Evolutionary conservation across 2,888 invertebrate species (phyloP).

Genomic region (Stenoptilia bipunctidactyla): DNA sequence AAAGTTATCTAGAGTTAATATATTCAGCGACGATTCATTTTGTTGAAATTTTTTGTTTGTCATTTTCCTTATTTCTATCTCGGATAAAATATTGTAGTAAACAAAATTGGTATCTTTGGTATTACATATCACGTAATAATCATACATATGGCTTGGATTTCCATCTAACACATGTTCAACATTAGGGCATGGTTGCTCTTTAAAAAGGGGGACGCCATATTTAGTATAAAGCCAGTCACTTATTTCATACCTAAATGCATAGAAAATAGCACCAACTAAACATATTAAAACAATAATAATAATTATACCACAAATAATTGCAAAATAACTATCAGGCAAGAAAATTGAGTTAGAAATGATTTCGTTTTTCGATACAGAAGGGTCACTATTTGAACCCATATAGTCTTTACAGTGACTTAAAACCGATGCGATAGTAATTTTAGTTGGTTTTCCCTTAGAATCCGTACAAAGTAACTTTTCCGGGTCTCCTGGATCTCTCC

Average conservation of each 20-base stretch:
- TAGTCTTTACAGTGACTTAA: slow-evolving; percentile 74
- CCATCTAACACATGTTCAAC: slow-evolving; percentile 75
- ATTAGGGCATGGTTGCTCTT: slow-evolving; percentile 75
- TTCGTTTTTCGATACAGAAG: slow-evolving; percentile 57
- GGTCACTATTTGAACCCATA: slow-evolving; percentile 63
- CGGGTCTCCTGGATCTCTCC: slow-evolving; percentile 75
- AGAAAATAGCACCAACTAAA: slow-evolving; percentile 77
- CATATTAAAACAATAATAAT: slow-evolving; percentile 78
- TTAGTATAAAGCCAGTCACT: slow-evolving; percentile 84
- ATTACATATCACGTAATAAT: slow-evolving; percentile 90
- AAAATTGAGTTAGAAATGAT: slow-evolving; percentile 73
- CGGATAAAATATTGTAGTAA: slow-evolving; percentile 76
- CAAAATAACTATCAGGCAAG: slow-evolving; percentile 79
- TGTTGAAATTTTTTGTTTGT: slow-evolving; percentile 79
- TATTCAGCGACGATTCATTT: slow-evolving; percentile 76
- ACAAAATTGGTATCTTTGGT: slow-evolving; percentile 82
- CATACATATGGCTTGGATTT: slow-evolving; percentile 81
- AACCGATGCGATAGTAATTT: slow-evolving; percentile 66
- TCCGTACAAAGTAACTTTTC: slow-evolving; percentile 79
- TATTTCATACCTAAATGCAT: slow-evolving; percentile 82
- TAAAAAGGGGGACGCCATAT: slow-evolving; percentile 83
- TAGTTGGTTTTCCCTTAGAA: slow-evolving; percentile 61
- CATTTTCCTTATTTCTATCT: slow-evolving; percentile 79
- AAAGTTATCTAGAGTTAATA: slow-evolving; percentile 63
- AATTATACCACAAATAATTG: slow-evolving; percentile 79